These are phyloP conservation scores for Sinosuthora webbiana DNA, from an alignment of 2,113 vertebrate genomes.

Conservation along the genomic window DNA sequence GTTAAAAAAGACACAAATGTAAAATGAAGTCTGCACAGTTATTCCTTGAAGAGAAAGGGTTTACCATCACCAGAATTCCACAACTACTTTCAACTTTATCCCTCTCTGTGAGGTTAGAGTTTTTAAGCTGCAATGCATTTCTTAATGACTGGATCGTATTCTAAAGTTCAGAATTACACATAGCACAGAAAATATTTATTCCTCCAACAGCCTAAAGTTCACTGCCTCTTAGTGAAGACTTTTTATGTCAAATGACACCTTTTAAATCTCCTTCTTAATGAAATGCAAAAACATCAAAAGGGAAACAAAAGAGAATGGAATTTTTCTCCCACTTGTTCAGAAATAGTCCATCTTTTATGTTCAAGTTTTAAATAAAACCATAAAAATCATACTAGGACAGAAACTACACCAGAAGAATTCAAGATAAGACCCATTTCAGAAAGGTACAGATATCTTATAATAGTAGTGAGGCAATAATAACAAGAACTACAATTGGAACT, in stretches of 20 bases:
- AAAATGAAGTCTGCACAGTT: neutral
- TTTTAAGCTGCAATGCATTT: conserved; percentile 14
- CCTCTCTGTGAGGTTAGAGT: neutral
- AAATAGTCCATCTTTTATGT: neutral
- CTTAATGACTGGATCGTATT: conserved; percentile 7
- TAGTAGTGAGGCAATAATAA: neutral
- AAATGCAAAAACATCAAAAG: neutral
- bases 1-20: neutral
- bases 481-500: neutral
- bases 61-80: neutral
- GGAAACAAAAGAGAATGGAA: neutral
- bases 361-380: neutral
- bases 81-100: neutral
- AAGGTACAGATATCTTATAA: neutral
- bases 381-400: neutral
- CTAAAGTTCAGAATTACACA: conserved; percentile 27
- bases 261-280: neutral
- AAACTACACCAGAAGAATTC: neutral
- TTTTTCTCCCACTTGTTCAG: neutral
- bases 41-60: neutral
- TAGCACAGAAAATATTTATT: conserved; percentile 37
- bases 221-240: neutral
- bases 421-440: neutral
- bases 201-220: neutral
- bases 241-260: neutral